A percentile compares a stretch with the other conserved stretches of the same genome.
Conservation (phyloP, 2,888 invertebrate genomes). For the Danaus chrysippus region DNA sequence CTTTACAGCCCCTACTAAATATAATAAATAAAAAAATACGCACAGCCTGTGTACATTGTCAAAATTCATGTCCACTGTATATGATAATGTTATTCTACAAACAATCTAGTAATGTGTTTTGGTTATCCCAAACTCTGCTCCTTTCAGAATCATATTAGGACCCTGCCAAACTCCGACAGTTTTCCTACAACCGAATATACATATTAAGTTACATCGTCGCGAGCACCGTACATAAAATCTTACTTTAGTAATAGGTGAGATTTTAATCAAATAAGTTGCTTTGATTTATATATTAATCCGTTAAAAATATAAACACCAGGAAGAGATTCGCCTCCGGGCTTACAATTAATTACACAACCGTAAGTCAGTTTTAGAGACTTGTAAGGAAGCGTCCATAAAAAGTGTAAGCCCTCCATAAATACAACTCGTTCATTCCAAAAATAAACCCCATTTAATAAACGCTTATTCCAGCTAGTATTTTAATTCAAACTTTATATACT, state of each 20-base stretch:
- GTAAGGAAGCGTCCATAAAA: conserved; percentile 4
- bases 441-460: conserved; percentile 27
- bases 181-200: conserved; percentile 8
- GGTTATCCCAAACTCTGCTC: conserved; percentile 17
- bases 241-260: not conserved
- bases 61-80: conserved; percentile 24
- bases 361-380: conserved; percentile 2
- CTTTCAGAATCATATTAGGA: conserved; percentile 11
- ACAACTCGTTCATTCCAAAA: conserved; percentile 19
- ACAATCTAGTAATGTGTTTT: conserved; percentile 19
- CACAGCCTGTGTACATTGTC: conserved; percentile 27
- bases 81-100: conserved; percentile 26
- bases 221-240: not conserved
- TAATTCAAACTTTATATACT: conserved; percentile 23
- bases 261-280: not conserved
- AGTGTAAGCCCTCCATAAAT: conserved; percentile 10
- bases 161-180: conserved; percentile 3
- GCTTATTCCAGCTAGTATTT: conserved; percentile 22
- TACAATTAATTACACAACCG: conserved; percentile 4
- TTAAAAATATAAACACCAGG: not conserved
- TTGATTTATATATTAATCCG: not conserved
- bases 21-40: not conserved
- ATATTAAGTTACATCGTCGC: conserved; percentile 1
- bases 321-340: not conserved
- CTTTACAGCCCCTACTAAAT: too few species aligned